phyloP scores from a whole-genome alignment of 2,888 invertebrate genomes.

The Lepetodrilus schrolli region DNA sequence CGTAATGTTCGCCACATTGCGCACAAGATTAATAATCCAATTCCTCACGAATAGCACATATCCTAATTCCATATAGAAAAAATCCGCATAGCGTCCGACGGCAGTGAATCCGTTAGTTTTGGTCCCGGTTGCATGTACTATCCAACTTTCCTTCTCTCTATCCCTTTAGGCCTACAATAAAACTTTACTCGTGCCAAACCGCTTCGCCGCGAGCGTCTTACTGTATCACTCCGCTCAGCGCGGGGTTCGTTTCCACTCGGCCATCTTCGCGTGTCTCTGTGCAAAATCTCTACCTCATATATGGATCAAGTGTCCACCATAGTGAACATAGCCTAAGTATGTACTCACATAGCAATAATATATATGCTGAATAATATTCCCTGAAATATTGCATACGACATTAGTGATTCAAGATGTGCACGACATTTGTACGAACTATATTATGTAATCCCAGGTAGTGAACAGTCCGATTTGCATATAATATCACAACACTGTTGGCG shows the following conservation, averaged over 20 bases:
- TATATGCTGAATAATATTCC: too few species aligned
- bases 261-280: too few species aligned
- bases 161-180: background rate
- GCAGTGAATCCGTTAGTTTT: background rate
- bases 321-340: too few species aligned
- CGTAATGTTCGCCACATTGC: background rate
- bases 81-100: conserved; percentile 15
- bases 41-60: conserved; percentile 26
- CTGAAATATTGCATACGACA: too few species aligned
- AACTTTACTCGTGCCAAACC: conserved; percentile 25
- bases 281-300: too few species aligned
- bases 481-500: conserved; percentile 9
- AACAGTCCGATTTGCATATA: conserved; percentile 11
- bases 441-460: background rate
- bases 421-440: too few species aligned
- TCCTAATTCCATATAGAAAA: conserved; percentile 26
- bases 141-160: conserved; percentile 4
- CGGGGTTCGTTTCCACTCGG: too few species aligned
- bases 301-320: too few species aligned
- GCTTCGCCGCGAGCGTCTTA: conserved; percentile 20
- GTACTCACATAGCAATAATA: too few species aligned
- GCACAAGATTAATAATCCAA: conserved; percentile 14
- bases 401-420: too few species aligned
- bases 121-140: background rate
- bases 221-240: conserved; percentile 7